Base-by-base conservation (phyloP, 2,888 invertebrate species). In the Tolmerus cingulatus region DNA sequence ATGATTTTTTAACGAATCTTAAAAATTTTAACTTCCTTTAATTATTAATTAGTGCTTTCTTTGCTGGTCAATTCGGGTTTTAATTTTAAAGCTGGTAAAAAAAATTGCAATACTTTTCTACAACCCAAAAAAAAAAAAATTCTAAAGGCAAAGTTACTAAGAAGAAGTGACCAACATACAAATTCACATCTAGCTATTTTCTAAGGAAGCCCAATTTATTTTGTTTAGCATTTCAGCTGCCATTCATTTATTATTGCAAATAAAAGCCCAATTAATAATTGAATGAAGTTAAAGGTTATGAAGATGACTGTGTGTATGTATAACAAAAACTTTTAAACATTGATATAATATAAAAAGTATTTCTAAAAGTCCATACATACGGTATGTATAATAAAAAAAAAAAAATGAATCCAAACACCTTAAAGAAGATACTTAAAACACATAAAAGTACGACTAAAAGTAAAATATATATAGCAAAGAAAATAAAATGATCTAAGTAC, bases 401-500 rank as follows among this genome's bases (percentile, higher is more conserved):
- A 46, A 46, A 46, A 46, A 86, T 86, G 86, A 78, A 55, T 86
- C 86, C 86, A 86, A 86, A 86, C 86, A 86, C 86, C 86, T 78
- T 86, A 74, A 46, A 23, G 57, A 86, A 86, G 86, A 86, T 51
- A 77, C 77, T 86, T 86, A 86, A 78, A 55, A 51, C 76, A 76
- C 76, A 86, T 77, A 57, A 30, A 46, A 74, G 51, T 74, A 51
- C n/a, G 51, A 78, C 77, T 86, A 86, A 46, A 46, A 78, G 51
- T 55, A 57, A 57, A 55, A 78, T 86, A 34, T 57, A 55, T 55
- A 77, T 76, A 86, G 78, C 46, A 78, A 77, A 30, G n/a, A 66
- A 86, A 86, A 46, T 66, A 66, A 66, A 66, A 66, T 66, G 19
- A 51, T 77, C 78, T 86, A 78, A 86, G 55, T 78, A 86, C 57